Evolutionary conservation across 2,113 vertebrate genomes (phyloP), one percentile per base, ranked within the genome.

Genomic region (Bostrychus sinensis): DNA sequence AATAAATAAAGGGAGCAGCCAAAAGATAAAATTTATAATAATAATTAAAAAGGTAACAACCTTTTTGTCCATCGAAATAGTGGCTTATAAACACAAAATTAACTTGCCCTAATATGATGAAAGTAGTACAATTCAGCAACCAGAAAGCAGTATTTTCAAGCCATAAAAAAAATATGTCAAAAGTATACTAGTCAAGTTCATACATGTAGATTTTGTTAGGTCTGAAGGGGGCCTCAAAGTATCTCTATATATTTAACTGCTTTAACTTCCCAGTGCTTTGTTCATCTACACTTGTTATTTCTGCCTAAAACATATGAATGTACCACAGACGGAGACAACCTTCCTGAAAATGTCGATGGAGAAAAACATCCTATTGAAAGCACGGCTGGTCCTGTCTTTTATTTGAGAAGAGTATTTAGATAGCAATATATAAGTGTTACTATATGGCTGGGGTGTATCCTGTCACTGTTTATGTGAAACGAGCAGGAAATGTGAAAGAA

Each of bases 361-460:
- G 37, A 60, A 38, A 63, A n/a, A n/a, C 13, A 32, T 65, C 46
- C 34, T 56, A 43, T 75, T 63, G 14, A 64, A 64, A 62, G 66
- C 51, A 77, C 69, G 65, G 32, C 30, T 70, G 72, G 43, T 58
- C 62, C 61, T 63, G 75, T 56, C 51, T 62, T 77, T n/a, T 51
- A 43, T 30, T 55, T 64, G 75, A 68, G 80, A 71, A 81, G 71
- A 76, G 72, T 78, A 75, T 86, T 80, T 86, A 88, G 82, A 88
- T 80, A 86, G 90, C 87, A 90, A 89, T 89, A 91, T 88, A 80
- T 78, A 80, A 83, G 78, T 88, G 81, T 91, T 80, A 78, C 75
- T 72, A 67, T 71, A 62, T 62, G 39, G 81, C 80, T 79, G 77
- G 65, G 86, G 73, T 84, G 72, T 73, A 70, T 88, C 72, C 82